These are phyloP conservation scores for Machimus rusticus DNA, from an alignment of 2,888 invertebrate species.

Conservation along the genomic window DNA sequence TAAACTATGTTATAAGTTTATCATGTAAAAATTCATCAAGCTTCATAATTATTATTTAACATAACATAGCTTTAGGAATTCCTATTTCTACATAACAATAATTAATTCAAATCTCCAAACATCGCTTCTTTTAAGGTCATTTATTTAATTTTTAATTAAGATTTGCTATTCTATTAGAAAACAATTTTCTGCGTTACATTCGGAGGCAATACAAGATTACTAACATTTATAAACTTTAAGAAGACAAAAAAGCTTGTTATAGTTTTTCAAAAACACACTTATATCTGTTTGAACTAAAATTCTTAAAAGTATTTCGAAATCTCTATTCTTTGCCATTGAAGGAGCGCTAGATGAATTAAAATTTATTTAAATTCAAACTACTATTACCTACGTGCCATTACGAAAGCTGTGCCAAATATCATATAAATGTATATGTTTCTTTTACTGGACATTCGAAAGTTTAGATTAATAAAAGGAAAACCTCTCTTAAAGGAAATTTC, in stretches of 20 bases:
- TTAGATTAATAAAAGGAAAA: neutral
- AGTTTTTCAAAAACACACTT: neutral
- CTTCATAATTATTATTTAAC: too few relatives aligned
- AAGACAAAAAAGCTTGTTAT: neutral
- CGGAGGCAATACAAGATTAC: neutral
- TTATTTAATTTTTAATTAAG: neutral
- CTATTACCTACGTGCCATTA: neutral
- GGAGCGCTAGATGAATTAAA: neutral
- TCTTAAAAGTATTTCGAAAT: neutral
- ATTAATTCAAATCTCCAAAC: neutral
- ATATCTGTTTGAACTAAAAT: neutral
- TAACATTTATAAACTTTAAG: neutral
- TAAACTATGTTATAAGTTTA: too few relatives aligned
- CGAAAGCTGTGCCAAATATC: neutral
- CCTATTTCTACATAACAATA: neutral
- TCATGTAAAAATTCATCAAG: too few relatives aligned
- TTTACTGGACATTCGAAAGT: neutral
- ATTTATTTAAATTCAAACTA: neutral
- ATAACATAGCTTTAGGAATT: neutral
- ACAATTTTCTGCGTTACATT: neutral
- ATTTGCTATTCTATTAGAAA: neutral
- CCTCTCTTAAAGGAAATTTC: neutral
- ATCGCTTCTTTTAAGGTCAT: neutral
- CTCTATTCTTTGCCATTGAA: neutral
- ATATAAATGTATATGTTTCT: neutral